Conservation (phyloP, 2,888 invertebrate genomes). For the Tridacna crocea region DNA sequence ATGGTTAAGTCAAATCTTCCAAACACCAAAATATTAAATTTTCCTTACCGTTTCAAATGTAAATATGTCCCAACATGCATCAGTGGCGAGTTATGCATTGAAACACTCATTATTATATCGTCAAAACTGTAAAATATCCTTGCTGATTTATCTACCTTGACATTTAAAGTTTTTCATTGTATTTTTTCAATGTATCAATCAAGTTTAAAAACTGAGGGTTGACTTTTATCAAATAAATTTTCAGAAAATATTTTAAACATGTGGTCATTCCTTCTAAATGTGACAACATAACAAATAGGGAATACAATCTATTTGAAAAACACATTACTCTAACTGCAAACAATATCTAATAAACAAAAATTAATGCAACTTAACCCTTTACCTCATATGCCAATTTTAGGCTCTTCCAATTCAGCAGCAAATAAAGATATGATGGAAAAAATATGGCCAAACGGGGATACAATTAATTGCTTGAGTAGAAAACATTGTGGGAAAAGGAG, state of each 20-base stretch:
- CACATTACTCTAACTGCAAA: background rate
- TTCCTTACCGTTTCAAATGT: constrained; percentile 38
- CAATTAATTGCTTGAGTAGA: too few relatives aligned
- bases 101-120: constrained; percentile 11
- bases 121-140: background rate
- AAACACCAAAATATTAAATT: too few relatives aligned
- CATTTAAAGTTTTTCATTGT: too few relatives aligned
- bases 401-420: too few relatives aligned
- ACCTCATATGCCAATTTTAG: too few relatives aligned
- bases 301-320: constrained; percentile 20
- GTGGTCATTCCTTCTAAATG: constrained; percentile 14
- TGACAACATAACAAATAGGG: constrained; percentile 22
- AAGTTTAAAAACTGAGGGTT: background rate
- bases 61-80: constrained; percentile 45
- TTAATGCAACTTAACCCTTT: constrained; percentile 8
- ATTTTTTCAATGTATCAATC: background rate
- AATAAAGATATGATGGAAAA: too few relatives aligned
- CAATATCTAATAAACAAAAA: constrained; percentile 19
- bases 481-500: too few relatives aligned
- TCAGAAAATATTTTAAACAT: constrained; percentile 7
- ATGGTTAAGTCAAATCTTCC: too few relatives aligned
- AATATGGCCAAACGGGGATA: too few relatives aligned
- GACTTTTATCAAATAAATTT: constrained; percentile 22
- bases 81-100: constrained; percentile 11
- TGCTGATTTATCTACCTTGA: too few relatives aligned